Evolutionary conservation across 2,888 invertebrate species (phyloP).

Genomic region (Adelphocoris suturalis): DNA sequence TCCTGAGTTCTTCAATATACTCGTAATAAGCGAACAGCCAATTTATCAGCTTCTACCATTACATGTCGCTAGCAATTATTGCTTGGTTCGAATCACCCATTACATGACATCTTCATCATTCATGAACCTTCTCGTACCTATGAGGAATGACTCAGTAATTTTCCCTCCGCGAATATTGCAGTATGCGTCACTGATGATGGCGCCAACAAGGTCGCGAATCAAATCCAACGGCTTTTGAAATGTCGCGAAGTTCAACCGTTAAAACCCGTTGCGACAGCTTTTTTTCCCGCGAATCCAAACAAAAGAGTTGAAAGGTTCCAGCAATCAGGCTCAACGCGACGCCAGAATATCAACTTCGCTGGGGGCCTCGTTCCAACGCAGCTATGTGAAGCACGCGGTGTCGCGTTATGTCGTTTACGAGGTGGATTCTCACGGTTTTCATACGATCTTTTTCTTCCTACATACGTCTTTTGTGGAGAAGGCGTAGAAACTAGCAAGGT

Average conservation of each 20-base stretch:
- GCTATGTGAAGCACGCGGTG: background rate
- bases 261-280: background rate
- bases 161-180: background rate
- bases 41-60: too few relatives aligned
- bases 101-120: too few relatives aligned
- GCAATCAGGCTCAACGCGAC: background rate
- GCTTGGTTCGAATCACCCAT: background rate
- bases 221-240: background rate
- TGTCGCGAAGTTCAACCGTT: background rate
- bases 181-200: background rate
- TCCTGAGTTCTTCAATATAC: too few relatives aligned
- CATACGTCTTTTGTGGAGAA: constrained; percentile 1
- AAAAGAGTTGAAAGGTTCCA: background rate
- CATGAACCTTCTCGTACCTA: background rate
- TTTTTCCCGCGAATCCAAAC: background rate
- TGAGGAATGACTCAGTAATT: background rate
- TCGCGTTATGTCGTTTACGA: constrained; percentile 24
- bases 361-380: constrained; percentile 7
- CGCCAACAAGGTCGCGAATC: background rate
- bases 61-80: background rate
- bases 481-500: background rate
- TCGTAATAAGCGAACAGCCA: too few relatives aligned
- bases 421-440: background rate
- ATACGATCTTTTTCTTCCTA: background rate
- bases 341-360: background rate